phyloP scores from a whole-genome alignment of 2,888 invertebrate species.

The Strigamia transsilvanica region DNA sequence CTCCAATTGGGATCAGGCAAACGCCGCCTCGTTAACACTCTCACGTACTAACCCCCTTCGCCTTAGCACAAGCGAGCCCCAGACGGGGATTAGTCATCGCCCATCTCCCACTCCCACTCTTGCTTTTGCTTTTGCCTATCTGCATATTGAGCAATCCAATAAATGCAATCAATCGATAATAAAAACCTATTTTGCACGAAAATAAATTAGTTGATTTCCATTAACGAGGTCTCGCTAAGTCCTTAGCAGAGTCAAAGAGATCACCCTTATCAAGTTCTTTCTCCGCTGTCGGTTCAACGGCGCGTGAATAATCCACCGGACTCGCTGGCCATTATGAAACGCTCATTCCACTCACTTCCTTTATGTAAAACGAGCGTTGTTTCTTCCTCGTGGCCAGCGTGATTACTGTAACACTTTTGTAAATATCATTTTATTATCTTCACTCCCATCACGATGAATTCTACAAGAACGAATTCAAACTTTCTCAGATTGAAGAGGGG shows the following conservation, averaged over 20 bases:
- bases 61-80: slow-evolving; percentile 9
- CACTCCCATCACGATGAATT: slow-evolving; percentile 4
- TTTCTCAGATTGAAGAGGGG: neutral
- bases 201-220: slow-evolving; percentile 7
- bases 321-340: slow-evolving; percentile 20
- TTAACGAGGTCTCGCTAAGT: neutral
- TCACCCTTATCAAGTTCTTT: slow-evolving; percentile 14
- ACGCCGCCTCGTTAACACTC: slow-evolving; percentile 20
- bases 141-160: slow-evolving; percentile 13
- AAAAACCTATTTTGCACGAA: neutral
- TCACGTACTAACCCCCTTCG: slow-evolving; percentile 20
- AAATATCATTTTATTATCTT: slow-evolving; percentile 20
- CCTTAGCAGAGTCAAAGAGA: slow-evolving; percentile 10
- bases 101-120: neutral
- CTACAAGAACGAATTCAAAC: neutral
- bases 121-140: neutral
- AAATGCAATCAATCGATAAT: neutral
- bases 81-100: slow-evolving; percentile 2
- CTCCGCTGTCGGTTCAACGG: neutral
- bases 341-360: slow-evolving; percentile 20
- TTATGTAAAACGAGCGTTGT: slow-evolving; percentile 10
- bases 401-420: slow-evolving; percentile 9
- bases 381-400: slow-evolving; percentile 20
- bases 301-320: slow-evolving; percentile 20
- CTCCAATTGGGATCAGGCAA: slow-evolving; percentile 20